Base-by-base conservation (phyloP, 2,888 invertebrate species). In the Molanna angustata region DNA sequence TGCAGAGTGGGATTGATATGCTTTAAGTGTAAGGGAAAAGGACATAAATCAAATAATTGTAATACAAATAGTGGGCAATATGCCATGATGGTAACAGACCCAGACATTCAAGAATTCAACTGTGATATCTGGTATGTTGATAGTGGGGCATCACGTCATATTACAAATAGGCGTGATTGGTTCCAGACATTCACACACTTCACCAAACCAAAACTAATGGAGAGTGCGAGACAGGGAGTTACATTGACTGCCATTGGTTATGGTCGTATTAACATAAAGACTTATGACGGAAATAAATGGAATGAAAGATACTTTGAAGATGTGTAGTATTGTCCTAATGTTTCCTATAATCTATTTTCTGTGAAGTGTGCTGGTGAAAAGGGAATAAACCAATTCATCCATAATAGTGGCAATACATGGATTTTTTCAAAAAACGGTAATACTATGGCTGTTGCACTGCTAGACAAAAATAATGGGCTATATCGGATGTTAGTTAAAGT, bases 11-110 rank as follows among this genome's bases (percentile, higher is more conserved):
- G 37, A 4, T 4, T 37, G 16, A 11, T 16, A 6, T 37, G 37
- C 18, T 37, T 35, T 37, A 37, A 37, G 18, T 37, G 37, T 37
- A 6, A 37, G 17, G 37, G 37, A 6, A 37, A 11, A 37, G 37
- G 37, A 6, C 37, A 37, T 16, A 37, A 37, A 11, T 37, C 37
- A n/a, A 37, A 14, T 6, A 18, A 37, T 17, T 37, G 37, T 16
- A n/a, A n/a, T n/a, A n/a, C n/a, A n/a, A n/a, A n/a, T n/a, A n/a
- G n/a, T n/a, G n/a, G n/a, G n/a, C 17, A 37, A 37, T n/a, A n/a
- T n/a, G n/a, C n/a, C n/a, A n/a, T n/a, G n/a, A n/a, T n/a, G n/a
- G n/a, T n/a, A n/a, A n/a, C n/a, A n/a, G n/a, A n/a, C n/a, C n/a
- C n/a, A n/a, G n/a, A n/a, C 14, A 33, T 13, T 13, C 4, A 6